Evolutionary conservation across 1,140 invertebrate species (phyloP).

Genomic region (Megathymus violae): DNA sequence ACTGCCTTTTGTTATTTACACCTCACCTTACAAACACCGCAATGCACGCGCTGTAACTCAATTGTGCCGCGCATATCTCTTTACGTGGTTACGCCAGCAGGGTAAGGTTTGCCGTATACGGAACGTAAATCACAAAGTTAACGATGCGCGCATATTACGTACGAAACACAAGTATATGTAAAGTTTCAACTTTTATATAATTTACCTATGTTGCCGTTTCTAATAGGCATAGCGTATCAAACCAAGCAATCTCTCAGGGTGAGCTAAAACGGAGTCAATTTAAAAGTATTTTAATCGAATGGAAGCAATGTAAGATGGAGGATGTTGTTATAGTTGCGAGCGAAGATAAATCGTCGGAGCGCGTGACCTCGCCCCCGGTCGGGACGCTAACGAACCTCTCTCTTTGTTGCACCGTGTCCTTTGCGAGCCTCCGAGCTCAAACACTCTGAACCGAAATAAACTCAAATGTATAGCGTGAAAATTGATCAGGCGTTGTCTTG

Average conservation of each 20-base stretch:
- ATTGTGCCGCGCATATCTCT: slow-evolving; percentile 38
- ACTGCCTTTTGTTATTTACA: slow-evolving; percentile 46
- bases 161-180: slow-evolving; percentile 46
- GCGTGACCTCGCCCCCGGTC: slow-evolving; percentile 68
- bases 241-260: slow-evolving; percentile 3
- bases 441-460: slow-evolving; percentile 54
- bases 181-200: slow-evolving; percentile 41
- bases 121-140: slow-evolving; percentile 71
- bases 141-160: slow-evolving; percentile 70
- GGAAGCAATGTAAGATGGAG: slow-evolving; percentile 49
- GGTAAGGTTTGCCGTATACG: slow-evolving; percentile 62
- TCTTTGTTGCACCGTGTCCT: slow-evolving; percentile 70
- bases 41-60: slow-evolving; percentile 53
- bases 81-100: slow-evolving; percentile 50
- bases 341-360: slow-evolving; percentile 66
- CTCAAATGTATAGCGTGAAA: slow-evolving; percentile 39
- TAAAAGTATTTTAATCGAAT: slow-evolving; percentile 34
- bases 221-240: slow-evolving; percentile 30
- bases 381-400: slow-evolving; percentile 73
- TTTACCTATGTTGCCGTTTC: slow-evolving; percentile 22
- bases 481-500: slow-evolving; percentile 41
- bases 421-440: slow-evolving; percentile 51
- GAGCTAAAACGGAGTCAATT: slow-evolving; percentile 8
- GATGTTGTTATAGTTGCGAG: slow-evolving; percentile 52
- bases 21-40: slow-evolving; percentile 48